Evolutionary conservation across 2,888 invertebrate genomes (phyloP).

Genomic region (Tuberolachnus salignus): DNA sequence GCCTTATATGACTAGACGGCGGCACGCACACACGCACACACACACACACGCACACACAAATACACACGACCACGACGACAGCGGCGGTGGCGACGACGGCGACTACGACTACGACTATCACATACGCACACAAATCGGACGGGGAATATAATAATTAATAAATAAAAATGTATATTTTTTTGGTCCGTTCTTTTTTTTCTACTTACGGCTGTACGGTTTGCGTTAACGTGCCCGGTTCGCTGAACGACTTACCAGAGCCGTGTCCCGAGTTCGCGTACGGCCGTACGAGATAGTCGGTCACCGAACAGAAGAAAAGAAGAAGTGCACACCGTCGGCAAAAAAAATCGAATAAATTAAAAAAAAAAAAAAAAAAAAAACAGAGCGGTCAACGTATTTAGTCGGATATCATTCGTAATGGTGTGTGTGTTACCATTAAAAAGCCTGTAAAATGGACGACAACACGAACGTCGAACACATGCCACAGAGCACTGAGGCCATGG

Average conservation of each 20-base stretch:
- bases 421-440: conserved; percentile 44
- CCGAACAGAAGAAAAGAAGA: not conserved
- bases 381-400: conserved; percentile 49
- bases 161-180: not conserved
- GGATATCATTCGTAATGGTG: conserved; percentile 50
- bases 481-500: conserved; percentile 62
- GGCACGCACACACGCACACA: conserved; percentile 14
- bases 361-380: conserved; percentile 30
- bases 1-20: conserved; percentile 50
- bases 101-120: not conserved
- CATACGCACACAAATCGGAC: conserved; percentile 21
- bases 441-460: conserved; percentile 72
- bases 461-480: conserved; percentile 69
- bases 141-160: not conserved
- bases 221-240: conserved; percentile 33
- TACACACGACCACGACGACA: conserved; percentile 2
- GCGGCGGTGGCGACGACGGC: not conserved
- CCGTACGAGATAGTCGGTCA: not conserved
- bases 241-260: conserved; percentile 2
- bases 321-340: conserved; percentile 3
- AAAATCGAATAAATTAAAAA: not conserved
- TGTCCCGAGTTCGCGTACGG: not conserved
- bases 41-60: not conserved
- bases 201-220: conserved; percentile 37
- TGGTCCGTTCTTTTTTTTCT: not conserved